Conservation (phyloP, 23 tunicate genomes). For the Diplosoma virens region DNA sequence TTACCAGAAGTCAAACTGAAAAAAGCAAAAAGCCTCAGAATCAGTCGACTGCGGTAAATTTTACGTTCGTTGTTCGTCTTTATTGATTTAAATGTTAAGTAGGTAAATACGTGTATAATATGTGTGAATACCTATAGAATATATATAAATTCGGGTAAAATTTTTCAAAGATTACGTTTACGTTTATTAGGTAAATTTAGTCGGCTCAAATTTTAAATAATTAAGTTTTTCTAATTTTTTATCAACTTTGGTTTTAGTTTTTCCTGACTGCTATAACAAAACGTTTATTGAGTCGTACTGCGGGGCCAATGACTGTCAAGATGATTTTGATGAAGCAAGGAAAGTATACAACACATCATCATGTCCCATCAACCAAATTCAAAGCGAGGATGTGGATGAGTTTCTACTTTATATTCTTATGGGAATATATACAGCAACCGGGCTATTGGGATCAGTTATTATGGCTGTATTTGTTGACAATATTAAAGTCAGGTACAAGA, state of each 20-base stretch:
- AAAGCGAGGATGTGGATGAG: slow-evolving; percentile 13
- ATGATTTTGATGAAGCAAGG: slow-evolving; percentile 23
- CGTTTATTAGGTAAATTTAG: too few relatives aligned
- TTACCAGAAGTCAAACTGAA: too few relatives aligned
- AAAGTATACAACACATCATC: slow-evolving; percentile 14
- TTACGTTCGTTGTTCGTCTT: too few relatives aligned
- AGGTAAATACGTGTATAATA: too few relatives aligned
- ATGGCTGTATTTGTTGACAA: slow-evolving; percentile 70
- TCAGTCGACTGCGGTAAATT: too few relatives aligned
- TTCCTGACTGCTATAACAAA: slow-evolving; percentile 59
- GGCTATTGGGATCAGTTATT: slow-evolving; percentile 56
- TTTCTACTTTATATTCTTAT: slow-evolving; percentile 57
- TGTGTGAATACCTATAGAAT: too few relatives aligned
- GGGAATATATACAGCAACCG: slow-evolving; percentile 86
- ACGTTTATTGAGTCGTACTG: slow-evolving; percentile 56
- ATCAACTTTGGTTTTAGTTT: slow-evolving; percentile 36
- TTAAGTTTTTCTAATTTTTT: too few relatives aligned
- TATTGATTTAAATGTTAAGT: too few relatives aligned
- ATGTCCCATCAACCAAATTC: background rate
- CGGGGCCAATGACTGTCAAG: slow-evolving; percentile 78
- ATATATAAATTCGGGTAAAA: too few relatives aligned
- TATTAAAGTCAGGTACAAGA: slow-evolving; percentile 54
- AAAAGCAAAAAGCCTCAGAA: too few relatives aligned
- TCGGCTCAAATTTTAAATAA: too few relatives aligned
- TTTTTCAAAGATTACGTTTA: too few relatives aligned